phyloP scores from a whole-genome alignment of 1,140 invertebrate species.

The Bombus turneri region DNA sequence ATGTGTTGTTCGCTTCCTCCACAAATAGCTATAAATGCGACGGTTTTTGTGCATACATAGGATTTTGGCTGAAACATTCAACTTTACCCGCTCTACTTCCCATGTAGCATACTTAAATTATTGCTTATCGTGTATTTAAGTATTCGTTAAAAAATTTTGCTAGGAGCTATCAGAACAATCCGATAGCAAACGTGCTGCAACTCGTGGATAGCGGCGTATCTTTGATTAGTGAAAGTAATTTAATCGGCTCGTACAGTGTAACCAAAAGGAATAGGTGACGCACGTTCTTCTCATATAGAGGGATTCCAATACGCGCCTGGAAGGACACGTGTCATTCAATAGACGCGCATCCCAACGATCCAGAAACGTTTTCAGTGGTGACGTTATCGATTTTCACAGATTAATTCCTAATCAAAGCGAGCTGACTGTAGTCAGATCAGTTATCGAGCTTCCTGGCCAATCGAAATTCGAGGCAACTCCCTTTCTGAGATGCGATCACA shows the following conservation, averaged over 20 bases:
- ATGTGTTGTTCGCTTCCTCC: too few species aligned
- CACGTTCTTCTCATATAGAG: background rate
- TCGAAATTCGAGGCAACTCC: slow-evolving; percentile 14
- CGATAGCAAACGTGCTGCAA: background rate
- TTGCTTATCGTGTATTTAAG: too few species aligned
- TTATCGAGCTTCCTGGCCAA: slow-evolving; percentile 24
- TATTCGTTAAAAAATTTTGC: too few species aligned
- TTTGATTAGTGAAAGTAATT: background rate
- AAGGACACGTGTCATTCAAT: background rate
- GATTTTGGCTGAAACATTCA: background rate
- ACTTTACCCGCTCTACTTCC: background rate
- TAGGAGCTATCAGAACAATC: background rate
- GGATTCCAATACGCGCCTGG: slow-evolving; percentile 13
- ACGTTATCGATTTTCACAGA: slow-evolving; percentile 15
- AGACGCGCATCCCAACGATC: background rate
- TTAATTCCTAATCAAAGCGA: slow-evolving; percentile 41
- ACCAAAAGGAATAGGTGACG: background rate
- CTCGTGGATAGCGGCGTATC: background rate
- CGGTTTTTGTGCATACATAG: background rate
- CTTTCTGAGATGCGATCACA: slow-evolving; percentile 31
- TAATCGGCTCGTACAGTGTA: background rate
- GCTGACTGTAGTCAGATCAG: background rate
- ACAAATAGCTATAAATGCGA: too few species aligned
- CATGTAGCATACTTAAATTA: too few species aligned
- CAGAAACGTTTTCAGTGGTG: background rate